These are phyloP conservation scores for Vireo altiloquus DNA, from an alignment of 2,113 vertebrate species.

Conservation along the genomic window DNA sequence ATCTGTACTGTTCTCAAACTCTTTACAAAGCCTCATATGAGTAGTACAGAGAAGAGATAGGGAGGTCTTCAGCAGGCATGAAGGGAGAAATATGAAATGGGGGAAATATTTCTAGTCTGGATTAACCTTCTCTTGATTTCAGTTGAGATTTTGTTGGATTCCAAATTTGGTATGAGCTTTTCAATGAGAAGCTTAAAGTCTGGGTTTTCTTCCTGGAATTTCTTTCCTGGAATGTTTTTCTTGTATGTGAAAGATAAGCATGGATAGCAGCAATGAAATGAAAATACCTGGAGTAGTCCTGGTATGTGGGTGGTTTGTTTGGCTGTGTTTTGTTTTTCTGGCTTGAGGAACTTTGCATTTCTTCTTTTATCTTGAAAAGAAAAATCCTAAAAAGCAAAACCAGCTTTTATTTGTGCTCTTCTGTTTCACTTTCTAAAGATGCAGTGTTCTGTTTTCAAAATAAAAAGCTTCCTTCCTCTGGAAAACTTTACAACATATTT, in stretches of 20 bases:
- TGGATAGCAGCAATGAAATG: background rate
- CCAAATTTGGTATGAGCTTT: background rate
- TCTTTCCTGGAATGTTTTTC: background rate
- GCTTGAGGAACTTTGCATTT: background rate
- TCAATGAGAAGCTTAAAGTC: background rate
- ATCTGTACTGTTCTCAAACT: background rate
- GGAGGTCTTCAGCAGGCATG: background rate
- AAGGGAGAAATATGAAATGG: background rate
- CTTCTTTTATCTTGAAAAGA: background rate
- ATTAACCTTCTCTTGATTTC: background rate
- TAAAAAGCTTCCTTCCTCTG: background rate
- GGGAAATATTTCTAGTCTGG: background rate
- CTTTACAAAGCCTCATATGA: background rate
- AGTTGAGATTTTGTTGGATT: background rate
- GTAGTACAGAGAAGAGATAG: background rate
- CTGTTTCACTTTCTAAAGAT: background rate
- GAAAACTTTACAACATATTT: background rate
- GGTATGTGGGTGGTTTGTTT: background rate
- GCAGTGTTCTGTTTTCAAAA: background rate
- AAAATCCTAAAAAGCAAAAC: background rate
- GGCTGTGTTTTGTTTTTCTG: background rate
- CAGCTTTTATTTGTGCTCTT: background rate
- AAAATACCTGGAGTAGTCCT: background rate
- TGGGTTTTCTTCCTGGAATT: background rate
- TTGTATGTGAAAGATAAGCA: background rate